Conservation (phyloP, 2,797 vertebrate species). For the Amniataba percoides region DNA sequence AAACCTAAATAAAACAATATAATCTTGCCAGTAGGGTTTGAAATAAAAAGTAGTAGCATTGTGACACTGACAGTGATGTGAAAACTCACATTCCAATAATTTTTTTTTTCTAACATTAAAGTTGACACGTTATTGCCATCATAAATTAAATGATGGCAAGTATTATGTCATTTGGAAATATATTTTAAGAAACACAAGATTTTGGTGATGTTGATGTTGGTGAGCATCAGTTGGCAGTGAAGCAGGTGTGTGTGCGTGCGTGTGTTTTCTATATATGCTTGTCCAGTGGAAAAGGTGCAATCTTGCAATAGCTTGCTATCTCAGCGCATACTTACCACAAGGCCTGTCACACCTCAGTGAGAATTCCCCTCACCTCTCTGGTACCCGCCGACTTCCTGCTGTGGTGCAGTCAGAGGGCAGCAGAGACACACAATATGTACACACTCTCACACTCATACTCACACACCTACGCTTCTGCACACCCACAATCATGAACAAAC, state of each 20-base stretch:
- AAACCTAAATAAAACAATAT: not conserved
- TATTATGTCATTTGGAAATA: constrained; percentile 19
- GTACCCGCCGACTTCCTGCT: constrained; percentile 83
- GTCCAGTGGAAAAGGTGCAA: constrained; percentile 78
- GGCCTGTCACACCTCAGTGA: constrained; percentile 78
- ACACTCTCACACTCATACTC: constrained; percentile 49
- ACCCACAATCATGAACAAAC: constrained; percentile 55
- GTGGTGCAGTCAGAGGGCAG: constrained; percentile 81
- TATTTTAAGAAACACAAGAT: constrained; percentile 17
- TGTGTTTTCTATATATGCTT: constrained; percentile 12
- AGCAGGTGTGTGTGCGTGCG: constrained; percentile 22
- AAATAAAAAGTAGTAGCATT: not conserved
- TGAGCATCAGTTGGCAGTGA: constrained; percentile 40
- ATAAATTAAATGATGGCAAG: not conserved
- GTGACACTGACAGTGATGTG: not conserved
- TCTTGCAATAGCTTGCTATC: constrained; percentile 73
- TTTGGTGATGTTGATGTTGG: constrained; percentile 18
- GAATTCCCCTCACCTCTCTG: constrained; percentile 86
- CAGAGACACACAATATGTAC: constrained; percentile 61
- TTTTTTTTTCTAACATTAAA: not conserved
- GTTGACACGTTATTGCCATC: not conserved
- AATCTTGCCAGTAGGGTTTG: not conserved
- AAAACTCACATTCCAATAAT: no score
- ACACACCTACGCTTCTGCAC: constrained; percentile 59
- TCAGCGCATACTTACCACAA: constrained; percentile 77